These are phyloP conservation scores for Gambusia holbrooki DNA, from an alignment of 2,113 vertebrate genomes.

Conservation along the genomic window DNA sequence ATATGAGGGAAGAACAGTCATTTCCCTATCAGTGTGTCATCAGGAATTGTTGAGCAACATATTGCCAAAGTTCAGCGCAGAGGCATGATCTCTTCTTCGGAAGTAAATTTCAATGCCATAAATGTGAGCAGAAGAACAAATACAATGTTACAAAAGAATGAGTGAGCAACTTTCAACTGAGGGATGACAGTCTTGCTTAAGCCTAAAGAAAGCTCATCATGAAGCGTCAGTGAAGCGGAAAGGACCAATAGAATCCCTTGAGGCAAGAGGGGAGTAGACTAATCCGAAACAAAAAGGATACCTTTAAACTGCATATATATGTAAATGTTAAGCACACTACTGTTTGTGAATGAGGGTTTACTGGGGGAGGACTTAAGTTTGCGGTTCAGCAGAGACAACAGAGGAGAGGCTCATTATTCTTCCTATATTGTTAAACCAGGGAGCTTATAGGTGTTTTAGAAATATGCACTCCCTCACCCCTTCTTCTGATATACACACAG, in stretches of 20 bases:
- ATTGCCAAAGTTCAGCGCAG: background rate
- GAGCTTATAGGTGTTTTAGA: slow-evolving; percentile 62
- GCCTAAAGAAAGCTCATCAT: slow-evolving; percentile 51
- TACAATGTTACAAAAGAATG: background rate
- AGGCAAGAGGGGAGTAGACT: slow-evolving; percentile 57
- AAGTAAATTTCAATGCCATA: background rate
- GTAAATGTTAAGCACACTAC: slow-evolving; percentile 70
- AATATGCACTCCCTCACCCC: slow-evolving; percentile 32
- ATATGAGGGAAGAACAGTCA: slow-evolving; percentile 21
- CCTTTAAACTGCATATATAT: slow-evolving; percentile 76
- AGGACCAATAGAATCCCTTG: slow-evolving; percentile 46
- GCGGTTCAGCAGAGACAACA: slow-evolving; percentile 64
- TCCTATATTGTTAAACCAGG: slow-evolving; percentile 62
- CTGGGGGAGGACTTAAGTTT: slow-evolving; percentile 59
- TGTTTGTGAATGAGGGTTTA: slow-evolving; percentile 58
- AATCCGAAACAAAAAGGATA: slow-evolving; percentile 72
- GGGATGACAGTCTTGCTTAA: slow-evolving; percentile 66
- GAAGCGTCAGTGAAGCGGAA: slow-evolving; percentile 68
- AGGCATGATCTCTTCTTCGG: slow-evolving; percentile 14
- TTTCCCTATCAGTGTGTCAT: slow-evolving; percentile 24
- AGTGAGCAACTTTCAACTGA: slow-evolving; percentile 31
- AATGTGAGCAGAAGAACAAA: background rate
- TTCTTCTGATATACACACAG: slow-evolving; percentile 35
- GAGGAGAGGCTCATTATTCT: slow-evolving; percentile 76
- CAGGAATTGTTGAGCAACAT: slow-evolving; percentile 54